These are phyloP conservation scores for Plagiodera versicolora DNA, from an alignment of 2,888 invertebrate species.

Conservation along the genomic window DNA sequence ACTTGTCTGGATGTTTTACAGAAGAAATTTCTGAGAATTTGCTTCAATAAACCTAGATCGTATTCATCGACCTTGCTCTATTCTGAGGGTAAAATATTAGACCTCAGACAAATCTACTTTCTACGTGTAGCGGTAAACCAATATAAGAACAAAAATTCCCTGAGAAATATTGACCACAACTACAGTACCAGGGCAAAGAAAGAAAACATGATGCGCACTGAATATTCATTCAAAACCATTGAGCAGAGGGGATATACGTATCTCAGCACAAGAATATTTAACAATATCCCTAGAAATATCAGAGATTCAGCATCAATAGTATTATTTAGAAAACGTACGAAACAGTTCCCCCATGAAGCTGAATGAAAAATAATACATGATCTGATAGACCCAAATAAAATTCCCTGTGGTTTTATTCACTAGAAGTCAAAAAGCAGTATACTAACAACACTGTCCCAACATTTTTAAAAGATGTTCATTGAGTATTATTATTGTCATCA, in stretches of 20 bases:
- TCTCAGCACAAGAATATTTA: constrained; percentile 1
- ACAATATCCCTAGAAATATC: not conserved
- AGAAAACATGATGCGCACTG: constrained; percentile 2
- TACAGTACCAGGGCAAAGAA: not conserved
- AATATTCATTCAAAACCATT: not conserved
- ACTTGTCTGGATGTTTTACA: no score
- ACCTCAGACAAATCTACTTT: not conserved
- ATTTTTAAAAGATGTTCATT: no score
- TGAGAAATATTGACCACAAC: constrained; percentile 4
- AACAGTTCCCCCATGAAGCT: no score
- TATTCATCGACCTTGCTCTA: not conserved
- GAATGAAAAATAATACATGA: no score
- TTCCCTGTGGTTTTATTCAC: no score
- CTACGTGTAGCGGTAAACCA: constrained; percentile 10
- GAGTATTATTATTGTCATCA: no score
- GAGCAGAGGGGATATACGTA: constrained; percentile 3
- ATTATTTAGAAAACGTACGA: no score
- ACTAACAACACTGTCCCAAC: no score
- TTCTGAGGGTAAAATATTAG: constrained; percentile 1
- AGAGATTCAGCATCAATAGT: no score
- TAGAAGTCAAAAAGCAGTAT: no score
- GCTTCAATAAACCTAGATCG: not conserved
- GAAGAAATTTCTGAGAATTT: no score
- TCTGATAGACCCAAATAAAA: no score
- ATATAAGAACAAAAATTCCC: constrained; percentile 4